Percentiles rank a stretch among this genome's conserved stretches.
Evolutionary conservation across 2,888 invertebrate species (phyloP).

Genomic region (Lissonota sp.): DNA sequence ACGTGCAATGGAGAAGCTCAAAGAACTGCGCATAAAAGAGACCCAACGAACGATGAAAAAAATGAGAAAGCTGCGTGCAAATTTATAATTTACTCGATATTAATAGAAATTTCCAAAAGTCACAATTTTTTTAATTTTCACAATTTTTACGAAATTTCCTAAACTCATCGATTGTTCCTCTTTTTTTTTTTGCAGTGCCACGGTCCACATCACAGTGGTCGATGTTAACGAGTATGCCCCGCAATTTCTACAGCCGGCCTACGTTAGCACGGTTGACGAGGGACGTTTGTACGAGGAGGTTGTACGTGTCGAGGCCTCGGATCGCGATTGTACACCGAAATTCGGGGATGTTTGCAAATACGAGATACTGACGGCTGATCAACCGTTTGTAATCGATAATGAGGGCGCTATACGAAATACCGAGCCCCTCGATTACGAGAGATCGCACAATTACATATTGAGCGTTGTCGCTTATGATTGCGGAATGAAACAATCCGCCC

Average conservation of each 20-base stretch:
- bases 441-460: conserved; percentile 97
- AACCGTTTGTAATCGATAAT: conserved; percentile 95
- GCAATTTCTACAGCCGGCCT: conserved; percentile 95
- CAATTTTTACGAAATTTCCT: not conserved
- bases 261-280: conserved; percentile 95
- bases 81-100: too few relatives aligned
- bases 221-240: conserved; percentile 99
- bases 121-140: not conserved
- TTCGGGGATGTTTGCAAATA: conserved; percentile 99
- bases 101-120: too few relatives aligned
- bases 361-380: conserved; percentile 96
- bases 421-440: conserved; percentile 95
- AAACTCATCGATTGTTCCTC: not conserved
- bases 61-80: too few relatives aligned
- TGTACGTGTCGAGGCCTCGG: conserved; percentile 95
- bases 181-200: conserved; percentile 88
- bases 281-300: conserved; percentile 95
- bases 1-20: too few relatives aligned
- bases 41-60: too few relatives aligned
- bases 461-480: conserved; percentile 99
- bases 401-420: conserved; percentile 97
- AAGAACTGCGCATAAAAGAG: too few relatives aligned
- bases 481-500: conserved; percentile 96
- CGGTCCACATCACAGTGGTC: conserved; percentile 96
- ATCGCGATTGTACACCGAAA: conserved; percentile 97